These are phyloP conservation scores for Miichthys miiuy DNA, from an alignment of 2,797 vertebrate genomes.

Conservation along the genomic window DNA sequence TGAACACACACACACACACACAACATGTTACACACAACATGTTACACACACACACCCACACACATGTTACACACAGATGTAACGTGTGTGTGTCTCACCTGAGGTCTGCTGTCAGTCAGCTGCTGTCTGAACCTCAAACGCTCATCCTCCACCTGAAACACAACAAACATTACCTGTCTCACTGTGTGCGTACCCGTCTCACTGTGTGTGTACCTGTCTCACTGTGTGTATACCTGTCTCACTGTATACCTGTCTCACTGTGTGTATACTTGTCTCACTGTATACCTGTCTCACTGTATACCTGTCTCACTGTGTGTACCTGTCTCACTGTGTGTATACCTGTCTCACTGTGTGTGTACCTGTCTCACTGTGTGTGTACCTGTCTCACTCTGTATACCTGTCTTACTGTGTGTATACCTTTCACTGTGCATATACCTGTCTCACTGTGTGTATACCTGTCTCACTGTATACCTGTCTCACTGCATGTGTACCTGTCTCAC, in stretches of 20 bases:
- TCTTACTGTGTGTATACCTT: background rate
- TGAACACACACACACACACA: background rate
- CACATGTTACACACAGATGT: background rate
- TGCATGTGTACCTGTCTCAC: background rate
- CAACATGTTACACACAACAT: no score
- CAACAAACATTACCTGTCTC: background rate
- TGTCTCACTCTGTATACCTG: background rate
- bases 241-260: no score
- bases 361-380: background rate
- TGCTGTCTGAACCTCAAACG: constrained; percentile 41
- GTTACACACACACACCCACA: constrained; percentile 8
- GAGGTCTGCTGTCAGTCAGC: constrained; percentile 41
- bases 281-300: background rate
- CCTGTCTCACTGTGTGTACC: background rate
- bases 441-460: background rate
- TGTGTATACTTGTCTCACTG: no score
- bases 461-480: background rate
- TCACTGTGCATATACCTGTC: no score
- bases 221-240: background rate
- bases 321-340: background rate
- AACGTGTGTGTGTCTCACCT: constrained; percentile 32
- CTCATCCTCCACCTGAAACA: constrained; percentile 54
- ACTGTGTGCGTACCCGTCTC: no score
- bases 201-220: no score
- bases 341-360: background rate